Percentiles rank a stretch among this genome's conserved stretches.
These are phyloP conservation scores for Camponotus vicinus DNA, from an alignment of 1,140 invertebrate genomes.

Conservation along the genomic window DNA sequence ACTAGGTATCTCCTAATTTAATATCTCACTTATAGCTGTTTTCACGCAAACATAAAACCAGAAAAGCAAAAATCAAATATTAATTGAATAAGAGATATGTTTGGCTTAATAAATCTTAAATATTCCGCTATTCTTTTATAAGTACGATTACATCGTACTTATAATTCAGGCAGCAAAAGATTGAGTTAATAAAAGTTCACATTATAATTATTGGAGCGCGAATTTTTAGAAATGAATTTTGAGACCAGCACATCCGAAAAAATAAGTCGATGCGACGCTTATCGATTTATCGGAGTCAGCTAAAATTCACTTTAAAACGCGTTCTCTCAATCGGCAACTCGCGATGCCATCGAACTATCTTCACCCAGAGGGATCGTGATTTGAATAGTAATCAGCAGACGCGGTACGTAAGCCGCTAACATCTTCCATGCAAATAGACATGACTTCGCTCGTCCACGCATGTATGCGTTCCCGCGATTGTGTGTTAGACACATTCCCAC, in stretches of 20 bases:
- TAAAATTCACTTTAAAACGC: constrained; percentile 7
- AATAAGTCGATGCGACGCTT: background rate
- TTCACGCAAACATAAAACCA: background rate
- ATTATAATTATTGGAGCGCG: background rate
- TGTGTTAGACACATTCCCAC: background rate
- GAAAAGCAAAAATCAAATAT: background rate
- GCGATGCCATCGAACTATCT: constrained; percentile 18
- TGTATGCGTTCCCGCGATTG: constrained; percentile 21
- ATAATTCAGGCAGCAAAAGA: background rate
- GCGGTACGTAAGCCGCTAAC: constrained; percentile 42
- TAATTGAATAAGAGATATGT: background rate
- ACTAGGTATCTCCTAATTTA: background rate
- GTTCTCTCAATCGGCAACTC: constrained; percentile 12
- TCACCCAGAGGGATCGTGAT: constrained; percentile 20
- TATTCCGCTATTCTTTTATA: background rate
- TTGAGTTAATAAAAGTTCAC: background rate
- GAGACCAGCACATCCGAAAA: background rate
- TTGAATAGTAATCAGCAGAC: constrained; percentile 49
- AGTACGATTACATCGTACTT: background rate
- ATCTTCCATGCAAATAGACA: constrained; percentile 59
- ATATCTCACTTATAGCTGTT: background rate
- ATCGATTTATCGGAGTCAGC: constrained; percentile 16
- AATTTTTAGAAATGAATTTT: constrained; percentile 24
- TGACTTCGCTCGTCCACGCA: constrained; percentile 42
- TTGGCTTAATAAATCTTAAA: background rate